These are phyloP conservation scores for Cryptocheilus praepositus DNA, from an alignment of 2,888 invertebrate species.

Conservation along the genomic window DNA sequence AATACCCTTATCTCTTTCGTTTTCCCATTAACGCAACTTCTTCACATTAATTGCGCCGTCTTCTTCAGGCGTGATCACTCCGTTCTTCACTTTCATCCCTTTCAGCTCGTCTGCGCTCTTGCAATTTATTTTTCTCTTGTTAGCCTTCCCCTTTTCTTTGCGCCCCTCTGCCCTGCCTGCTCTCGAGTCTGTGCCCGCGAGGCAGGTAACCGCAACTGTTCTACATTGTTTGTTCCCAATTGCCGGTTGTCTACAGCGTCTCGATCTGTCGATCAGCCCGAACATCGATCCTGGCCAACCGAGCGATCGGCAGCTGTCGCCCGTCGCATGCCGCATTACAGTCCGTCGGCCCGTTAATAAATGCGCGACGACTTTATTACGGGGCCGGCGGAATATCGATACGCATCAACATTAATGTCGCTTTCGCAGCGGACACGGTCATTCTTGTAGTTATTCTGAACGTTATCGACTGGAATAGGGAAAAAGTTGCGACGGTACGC, in stretches of 20 bases:
- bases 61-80: background rate
- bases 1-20: too few species aligned
- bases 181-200: constrained; percentile 16
- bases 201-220: constrained; percentile 31
- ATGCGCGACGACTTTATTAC: constrained; percentile 27
- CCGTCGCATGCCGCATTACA: constrained; percentile 9
- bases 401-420: constrained; percentile 4
- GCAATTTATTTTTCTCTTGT: constrained; percentile 4
- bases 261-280: constrained; percentile 20
- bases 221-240: constrained; percentile 30
- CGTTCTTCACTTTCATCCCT: background rate
- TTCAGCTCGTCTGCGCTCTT: constrained; percentile 3
- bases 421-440: background rate
- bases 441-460: background rate
- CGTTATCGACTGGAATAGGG: too few species aligned
- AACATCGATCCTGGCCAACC: background rate
- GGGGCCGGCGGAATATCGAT: background rate
- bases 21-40: too few species aligned
- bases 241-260: constrained; percentile 11
- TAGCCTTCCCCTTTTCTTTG: background rate
- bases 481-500: too few species aligned
- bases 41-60: background rate
- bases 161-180: constrained; percentile 18
- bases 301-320: background rate
- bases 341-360: constrained; percentile 2